Conservation (phyloP, 2,113 vertebrate genomes). For the Dicentrarchus labrax region DNA sequence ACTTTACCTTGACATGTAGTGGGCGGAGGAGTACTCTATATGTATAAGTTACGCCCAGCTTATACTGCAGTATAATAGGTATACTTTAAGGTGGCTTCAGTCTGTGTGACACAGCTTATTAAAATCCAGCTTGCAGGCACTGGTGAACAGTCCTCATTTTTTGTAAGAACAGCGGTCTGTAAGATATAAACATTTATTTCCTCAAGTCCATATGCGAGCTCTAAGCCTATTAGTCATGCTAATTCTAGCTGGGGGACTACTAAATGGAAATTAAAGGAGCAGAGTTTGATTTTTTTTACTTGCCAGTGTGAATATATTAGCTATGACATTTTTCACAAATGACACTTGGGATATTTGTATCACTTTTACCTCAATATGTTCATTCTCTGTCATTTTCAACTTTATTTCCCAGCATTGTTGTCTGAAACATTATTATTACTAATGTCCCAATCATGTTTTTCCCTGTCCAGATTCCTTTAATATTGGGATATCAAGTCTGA, state of each 20-base stretch:
- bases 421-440: not conserved
- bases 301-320: not conserved
- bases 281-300: not conserved
- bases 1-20: constrained; percentile 49
- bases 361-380: not conserved
- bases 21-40: constrained; percentile 6
- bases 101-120: constrained; percentile 5
- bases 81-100: not conserved
- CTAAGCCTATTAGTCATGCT: not conserved
- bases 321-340: not conserved
- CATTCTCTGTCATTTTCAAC: not conserved
- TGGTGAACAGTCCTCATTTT: not conserved
- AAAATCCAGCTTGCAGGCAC: not conserved
- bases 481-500: too few species aligned
- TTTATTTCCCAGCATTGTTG: not conserved
- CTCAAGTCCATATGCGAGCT: not conserved
- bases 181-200: not conserved
- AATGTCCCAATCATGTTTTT: not conserved
- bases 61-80: not conserved
- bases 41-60: constrained; percentile 8
- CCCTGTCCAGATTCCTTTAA: too few species aligned
- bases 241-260: constrained; percentile 4
- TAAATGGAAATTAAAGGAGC: not conserved
- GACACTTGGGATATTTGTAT: not conserved
- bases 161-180: not conserved